A percentile compares a stretch with the other conserved stretches of the same genome.
Conservation (phyloP, 2,113 vertebrate genomes). For the Stigmatopora argus region DNA sequence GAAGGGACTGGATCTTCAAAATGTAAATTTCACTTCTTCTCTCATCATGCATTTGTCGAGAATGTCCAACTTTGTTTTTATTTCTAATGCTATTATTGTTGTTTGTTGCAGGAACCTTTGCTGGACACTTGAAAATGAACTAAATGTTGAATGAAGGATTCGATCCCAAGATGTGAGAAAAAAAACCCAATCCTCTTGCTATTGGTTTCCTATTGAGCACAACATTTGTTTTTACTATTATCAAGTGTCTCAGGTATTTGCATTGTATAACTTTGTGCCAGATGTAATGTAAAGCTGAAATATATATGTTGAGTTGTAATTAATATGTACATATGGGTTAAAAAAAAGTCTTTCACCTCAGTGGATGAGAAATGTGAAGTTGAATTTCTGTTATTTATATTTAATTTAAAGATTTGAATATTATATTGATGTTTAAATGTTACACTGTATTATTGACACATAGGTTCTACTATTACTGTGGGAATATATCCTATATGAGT, state of each 20-base stretch:
- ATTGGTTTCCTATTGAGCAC: background rate
- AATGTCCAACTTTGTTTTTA: background rate
- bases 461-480: no score
- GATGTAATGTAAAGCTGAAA: background rate
- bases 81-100: background rate
- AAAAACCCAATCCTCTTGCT: background rate
- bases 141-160: slow-evolving; percentile 18
- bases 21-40: slow-evolving; percentile 39
- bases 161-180: slow-evolving; percentile 1
- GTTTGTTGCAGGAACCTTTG: slow-evolving; percentile 57
- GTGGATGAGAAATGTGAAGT: no score
- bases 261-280: background rate
- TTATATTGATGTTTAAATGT: no score
- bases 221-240: background rate
- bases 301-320: background rate
- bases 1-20: slow-evolving; percentile 49
- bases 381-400: background rate
- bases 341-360: no score
- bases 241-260: background rate
- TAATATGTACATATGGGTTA: background rate
- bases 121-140: slow-evolving; percentile 44
- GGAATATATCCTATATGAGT: background rate
- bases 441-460: no score
- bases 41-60: background rate
- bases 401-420: no score